phyloP scores from a whole-genome alignment of 2,888 invertebrate genomes.

The Tetragonisca angustula region DNA sequence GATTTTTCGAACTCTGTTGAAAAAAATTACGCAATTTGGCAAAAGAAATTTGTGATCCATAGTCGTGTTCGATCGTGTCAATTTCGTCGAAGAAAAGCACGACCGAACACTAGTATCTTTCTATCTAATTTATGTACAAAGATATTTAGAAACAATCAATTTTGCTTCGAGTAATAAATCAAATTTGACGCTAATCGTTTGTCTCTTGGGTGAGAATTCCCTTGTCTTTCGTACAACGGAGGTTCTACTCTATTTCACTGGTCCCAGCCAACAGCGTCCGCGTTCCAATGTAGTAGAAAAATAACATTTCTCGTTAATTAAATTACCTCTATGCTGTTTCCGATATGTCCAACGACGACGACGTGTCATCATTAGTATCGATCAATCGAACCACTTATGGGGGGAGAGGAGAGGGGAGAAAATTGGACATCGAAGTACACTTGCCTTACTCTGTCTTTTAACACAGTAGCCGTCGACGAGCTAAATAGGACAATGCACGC shows the following conservation, averaged over 20 bases:
- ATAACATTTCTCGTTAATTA: conserved; percentile 22
- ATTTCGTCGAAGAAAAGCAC: too few relatives aligned
- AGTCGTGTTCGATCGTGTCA: too few relatives aligned
- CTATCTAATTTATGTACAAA: too few relatives aligned
- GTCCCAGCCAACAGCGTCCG: conserved; percentile 40
- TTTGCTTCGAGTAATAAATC: too few relatives aligned
- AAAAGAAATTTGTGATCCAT: too few relatives aligned
- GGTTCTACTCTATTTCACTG: conserved; percentile 4
- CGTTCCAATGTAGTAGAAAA: conserved; percentile 38
- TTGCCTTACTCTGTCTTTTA: conserved; percentile 6
- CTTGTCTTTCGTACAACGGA: too few relatives aligned
- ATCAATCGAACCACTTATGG: conserved; percentile 8
- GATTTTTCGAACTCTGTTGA: too few relatives aligned
- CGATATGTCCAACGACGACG: background rate
- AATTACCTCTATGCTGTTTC: background rate
- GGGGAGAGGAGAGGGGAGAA: conserved; percentile 15
- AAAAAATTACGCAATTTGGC: too few relatives aligned
- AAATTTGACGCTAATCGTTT: too few relatives aligned
- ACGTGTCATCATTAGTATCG: background rate
- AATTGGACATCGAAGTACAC: background rate
- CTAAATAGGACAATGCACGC: background rate
- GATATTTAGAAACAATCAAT: too few relatives aligned
- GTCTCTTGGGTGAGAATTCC: too few relatives aligned
- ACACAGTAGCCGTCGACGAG: background rate
- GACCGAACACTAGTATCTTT: too few relatives aligned